Conservation (phyloP, 2,797 vertebrate genomes). For the Falco naumanni region DNA sequence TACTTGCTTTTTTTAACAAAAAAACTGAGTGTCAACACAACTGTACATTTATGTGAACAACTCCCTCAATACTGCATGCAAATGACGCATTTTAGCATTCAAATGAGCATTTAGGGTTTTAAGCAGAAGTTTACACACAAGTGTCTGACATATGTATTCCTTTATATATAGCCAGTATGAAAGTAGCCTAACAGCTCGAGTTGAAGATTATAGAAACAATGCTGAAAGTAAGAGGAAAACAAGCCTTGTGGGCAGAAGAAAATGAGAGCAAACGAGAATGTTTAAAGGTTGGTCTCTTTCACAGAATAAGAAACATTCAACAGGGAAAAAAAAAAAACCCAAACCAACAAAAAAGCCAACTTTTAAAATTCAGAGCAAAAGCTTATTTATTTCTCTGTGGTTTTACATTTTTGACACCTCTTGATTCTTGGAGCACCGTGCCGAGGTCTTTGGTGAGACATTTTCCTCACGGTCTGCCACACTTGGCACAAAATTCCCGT, state of each 20-base stretch:
- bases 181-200: background rate
- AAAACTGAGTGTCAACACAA: background rate
- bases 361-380: background rate
- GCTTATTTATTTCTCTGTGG: background rate
- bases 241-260: background rate
- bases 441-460: background rate
- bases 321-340: background rate
- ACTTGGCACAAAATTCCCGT: background rate
- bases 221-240: background rate
- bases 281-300: background rate
- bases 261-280: background rate
- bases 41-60: background rate
- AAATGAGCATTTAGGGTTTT: slow-evolving; percentile 44
- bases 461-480: background rate
- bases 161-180: background rate
- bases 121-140: slow-evolving; percentile 52
- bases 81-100: slow-evolving; percentile 30
- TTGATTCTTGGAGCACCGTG: background rate
- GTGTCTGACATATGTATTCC: slow-evolving; percentile 13
- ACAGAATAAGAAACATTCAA: background rate
- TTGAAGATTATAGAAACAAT: background rate
- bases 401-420: slow-evolving; percentile 24
- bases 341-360: background rate
- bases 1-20: background rate
- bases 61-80: slow-evolving; percentile 7